phyloP scores from a whole-genome alignment of 2,113 vertebrate genomes.

The Paradoxurus hermaphroditus region DNA sequence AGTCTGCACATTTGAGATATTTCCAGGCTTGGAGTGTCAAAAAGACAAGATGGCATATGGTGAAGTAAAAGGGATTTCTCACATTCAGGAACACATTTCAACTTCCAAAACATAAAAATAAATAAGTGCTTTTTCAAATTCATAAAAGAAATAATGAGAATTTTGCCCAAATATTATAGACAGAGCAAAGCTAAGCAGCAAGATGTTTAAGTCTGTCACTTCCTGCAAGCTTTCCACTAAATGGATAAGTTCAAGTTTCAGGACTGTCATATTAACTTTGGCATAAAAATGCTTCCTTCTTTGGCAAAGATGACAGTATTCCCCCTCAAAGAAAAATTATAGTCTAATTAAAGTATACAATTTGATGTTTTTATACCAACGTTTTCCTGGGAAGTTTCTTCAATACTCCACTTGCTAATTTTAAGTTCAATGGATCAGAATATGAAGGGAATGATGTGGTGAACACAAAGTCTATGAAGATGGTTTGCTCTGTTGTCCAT shows the following conservation, averaged over 20 bases:
- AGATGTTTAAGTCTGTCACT: constrained; percentile 74
- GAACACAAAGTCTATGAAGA: neutral
- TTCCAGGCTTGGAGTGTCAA: constrained; percentile 78
- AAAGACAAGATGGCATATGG: constrained; percentile 81
- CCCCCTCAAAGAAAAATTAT: constrained; percentile 64
- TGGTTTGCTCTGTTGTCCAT: neutral
- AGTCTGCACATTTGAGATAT: constrained; percentile 76
- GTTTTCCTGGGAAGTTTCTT: constrained; percentile 63
- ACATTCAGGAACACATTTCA: constrained; percentile 76
- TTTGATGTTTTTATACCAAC: constrained; percentile 66
- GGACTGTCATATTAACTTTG: constrained; percentile 70
- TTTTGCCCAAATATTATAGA: constrained; percentile 77
- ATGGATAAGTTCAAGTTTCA: constrained; percentile 68
- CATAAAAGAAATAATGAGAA: constrained; percentile 76
- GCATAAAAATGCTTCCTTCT: constrained; percentile 60
- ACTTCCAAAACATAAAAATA: constrained; percentile 79
- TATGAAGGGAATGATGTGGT: neutral
- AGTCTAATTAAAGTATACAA: constrained; percentile 73
- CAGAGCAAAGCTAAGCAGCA: constrained; percentile 67
- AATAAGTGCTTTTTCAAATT: constrained; percentile 77
- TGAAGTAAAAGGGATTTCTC: constrained; percentile 78
- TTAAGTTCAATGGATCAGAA: constrained; percentile 32
- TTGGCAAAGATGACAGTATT: constrained; percentile 68
- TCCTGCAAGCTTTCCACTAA: constrained; percentile 60
- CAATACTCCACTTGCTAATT: constrained; percentile 56